phyloP scores from a whole-genome alignment of 2,888 invertebrate genomes.

The Synergus gifuensis region DNA sequence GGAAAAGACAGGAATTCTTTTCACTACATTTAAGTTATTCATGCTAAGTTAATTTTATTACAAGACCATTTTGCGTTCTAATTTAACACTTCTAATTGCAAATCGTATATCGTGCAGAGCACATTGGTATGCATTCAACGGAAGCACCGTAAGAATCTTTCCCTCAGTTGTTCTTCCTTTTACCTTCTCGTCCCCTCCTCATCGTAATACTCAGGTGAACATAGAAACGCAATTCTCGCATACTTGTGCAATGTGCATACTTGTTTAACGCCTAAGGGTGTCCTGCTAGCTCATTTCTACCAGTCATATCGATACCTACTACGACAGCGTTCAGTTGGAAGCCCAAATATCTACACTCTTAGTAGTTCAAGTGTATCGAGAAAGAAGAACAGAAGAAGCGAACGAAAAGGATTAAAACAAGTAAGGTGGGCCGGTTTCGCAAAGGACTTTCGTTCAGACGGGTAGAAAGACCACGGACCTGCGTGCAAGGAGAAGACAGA shows the following conservation, averaged over 20 bases:
- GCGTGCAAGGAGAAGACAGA: conserved; percentile 27
- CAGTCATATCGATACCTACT: conserved; percentile 49
- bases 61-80: background rate
- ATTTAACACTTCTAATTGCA: conserved; percentile 1
- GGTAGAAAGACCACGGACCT: background rate
- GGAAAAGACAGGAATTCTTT: background rate
- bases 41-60: background rate
- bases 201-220: conserved; percentile 53
- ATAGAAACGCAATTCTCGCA: conserved; percentile 52
- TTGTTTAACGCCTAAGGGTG: conserved; percentile 49
- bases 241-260: background rate
- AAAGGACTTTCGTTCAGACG: conserved; percentile 36
- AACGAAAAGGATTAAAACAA: conserved; percentile 23
- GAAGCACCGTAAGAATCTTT: conserved; percentile 48
- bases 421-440: conserved; percentile 29
- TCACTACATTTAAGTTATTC: background rate
- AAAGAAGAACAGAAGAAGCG: background rate
- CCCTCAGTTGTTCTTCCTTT: conserved; percentile 55
- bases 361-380: background rate
- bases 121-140: conserved; percentile 52
- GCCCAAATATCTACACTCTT: conserved; percentile 10
- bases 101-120: background rate
- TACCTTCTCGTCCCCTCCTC: conserved; percentile 48
- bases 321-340: conserved; percentile 48
- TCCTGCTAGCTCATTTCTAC: conserved; percentile 44